phyloP scores from a whole-genome alignment of 1,140 invertebrate species.

The Thaumetopoea pityocampa region DNA sequence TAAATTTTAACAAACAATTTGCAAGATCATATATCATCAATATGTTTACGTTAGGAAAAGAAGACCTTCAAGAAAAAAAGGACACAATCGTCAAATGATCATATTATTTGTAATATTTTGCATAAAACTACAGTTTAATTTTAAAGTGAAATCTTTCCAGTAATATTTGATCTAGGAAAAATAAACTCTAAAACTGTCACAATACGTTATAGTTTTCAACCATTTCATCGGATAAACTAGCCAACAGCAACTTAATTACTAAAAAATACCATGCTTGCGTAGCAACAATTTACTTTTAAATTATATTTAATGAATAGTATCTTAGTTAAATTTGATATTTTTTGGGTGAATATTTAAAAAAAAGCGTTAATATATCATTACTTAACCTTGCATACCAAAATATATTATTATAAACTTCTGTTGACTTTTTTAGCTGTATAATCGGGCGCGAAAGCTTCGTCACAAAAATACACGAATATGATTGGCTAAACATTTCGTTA shows the following conservation, averaged over 20 bases:
- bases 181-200: not conserved
- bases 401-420: constrained; percentile 26
- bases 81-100: too few species aligned
- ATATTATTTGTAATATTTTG: too few species aligned
- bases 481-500: constrained; percentile 53
- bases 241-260: not conserved
- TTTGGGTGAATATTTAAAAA: not conserved
- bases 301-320: not conserved
- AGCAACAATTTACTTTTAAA: constrained; percentile 10
- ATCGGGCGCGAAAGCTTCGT: constrained; percentile 71
- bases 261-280: constrained; percentile 2
- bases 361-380: too few species aligned
- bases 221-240: too few species aligned
- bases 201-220: not conserved
- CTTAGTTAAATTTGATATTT: not conserved
- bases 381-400: constrained; percentile 12
- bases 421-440: constrained; percentile 55
- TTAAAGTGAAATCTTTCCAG: too few species aligned
- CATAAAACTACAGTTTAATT: too few species aligned
- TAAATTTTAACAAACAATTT: too few species aligned
- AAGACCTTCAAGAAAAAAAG: too few species aligned
- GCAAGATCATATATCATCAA: too few species aligned
- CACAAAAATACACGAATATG: constrained; percentile 37
- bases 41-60: too few species aligned
- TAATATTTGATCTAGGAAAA: not conserved